Evolutionary conservation across 2,113 vertebrate genomes (phyloP).

Genomic region (Vidua chalybeata): DNA sequence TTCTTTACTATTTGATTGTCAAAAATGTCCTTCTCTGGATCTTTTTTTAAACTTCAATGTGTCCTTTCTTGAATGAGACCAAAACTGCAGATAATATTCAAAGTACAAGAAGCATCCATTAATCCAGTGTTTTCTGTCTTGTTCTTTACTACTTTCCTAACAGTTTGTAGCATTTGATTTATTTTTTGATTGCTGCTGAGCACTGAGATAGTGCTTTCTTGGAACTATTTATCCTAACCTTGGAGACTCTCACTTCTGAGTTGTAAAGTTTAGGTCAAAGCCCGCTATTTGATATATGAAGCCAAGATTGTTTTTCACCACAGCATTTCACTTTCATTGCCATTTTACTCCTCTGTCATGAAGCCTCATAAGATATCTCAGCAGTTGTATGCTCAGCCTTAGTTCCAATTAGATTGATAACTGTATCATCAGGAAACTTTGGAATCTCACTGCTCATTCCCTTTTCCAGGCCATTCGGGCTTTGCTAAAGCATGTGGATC

Average conservation of each 20-base stretch:
- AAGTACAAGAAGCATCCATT: background rate
- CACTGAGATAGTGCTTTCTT: background rate
- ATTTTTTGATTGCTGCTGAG: background rate
- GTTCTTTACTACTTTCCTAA: background rate
- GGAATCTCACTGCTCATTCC: background rate
- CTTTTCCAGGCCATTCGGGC: background rate
- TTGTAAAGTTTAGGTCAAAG: constrained; percentile 3
- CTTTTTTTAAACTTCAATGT: background rate
- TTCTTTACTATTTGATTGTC: background rate
- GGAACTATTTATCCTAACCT: constrained; percentile 16
- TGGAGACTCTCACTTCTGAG: background rate
- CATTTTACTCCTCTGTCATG: background rate
- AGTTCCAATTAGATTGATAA: background rate
- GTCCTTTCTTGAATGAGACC: background rate
- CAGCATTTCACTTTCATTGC: background rate
- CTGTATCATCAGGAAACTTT: background rate
- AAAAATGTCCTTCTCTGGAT: background rate
- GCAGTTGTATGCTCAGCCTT: background rate
- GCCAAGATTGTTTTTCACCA: background rate
- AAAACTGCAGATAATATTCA: background rate
- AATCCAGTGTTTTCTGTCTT: background rate
- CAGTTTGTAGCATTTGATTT: background rate
- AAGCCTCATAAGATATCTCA: background rate
- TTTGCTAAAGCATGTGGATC: background rate
- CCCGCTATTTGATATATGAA: background rate